Conservation (phyloP, 2,113 vertebrate species). For the Pitta sordida region DNA sequence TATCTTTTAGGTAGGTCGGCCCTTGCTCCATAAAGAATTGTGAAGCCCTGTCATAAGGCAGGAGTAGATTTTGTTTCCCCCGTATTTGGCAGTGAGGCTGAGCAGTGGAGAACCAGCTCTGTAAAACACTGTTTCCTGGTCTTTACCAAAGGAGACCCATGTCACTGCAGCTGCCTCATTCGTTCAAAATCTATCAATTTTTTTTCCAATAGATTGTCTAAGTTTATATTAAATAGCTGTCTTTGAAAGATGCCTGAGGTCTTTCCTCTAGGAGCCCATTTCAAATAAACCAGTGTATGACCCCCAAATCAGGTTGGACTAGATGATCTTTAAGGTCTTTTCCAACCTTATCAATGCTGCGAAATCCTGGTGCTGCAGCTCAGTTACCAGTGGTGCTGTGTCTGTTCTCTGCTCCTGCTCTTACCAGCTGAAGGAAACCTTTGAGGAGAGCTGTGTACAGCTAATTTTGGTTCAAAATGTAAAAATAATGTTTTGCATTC, state of each 20-base stretch:
- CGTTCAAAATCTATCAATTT: too few relatives aligned
- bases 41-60: neutral
- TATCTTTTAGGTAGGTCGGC: neutral
- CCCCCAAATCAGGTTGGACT: too few relatives aligned
- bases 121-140: neutral
- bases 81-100: neutral
- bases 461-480: neutral
- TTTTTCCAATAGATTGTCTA: neutral
- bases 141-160: too few relatives aligned
- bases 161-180: neutral
- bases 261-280: neutral
- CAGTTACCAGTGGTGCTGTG: too few relatives aligned
- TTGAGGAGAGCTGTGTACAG: neutral
- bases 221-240: neutral
- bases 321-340: too few relatives aligned
- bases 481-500: neutral
- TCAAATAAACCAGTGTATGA: neutral
- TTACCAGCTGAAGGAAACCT: neutral
- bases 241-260: neutral
- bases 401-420: neutral
- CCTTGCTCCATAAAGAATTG: neutral
- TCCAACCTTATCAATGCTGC: too few relatives aligned
- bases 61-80: neutral
- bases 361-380: neutral
- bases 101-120: neutral